phyloP scores from a whole-genome alignment of 53 echinoderm and acorn worm species.

The Temnopleurus reevesii region DNA sequence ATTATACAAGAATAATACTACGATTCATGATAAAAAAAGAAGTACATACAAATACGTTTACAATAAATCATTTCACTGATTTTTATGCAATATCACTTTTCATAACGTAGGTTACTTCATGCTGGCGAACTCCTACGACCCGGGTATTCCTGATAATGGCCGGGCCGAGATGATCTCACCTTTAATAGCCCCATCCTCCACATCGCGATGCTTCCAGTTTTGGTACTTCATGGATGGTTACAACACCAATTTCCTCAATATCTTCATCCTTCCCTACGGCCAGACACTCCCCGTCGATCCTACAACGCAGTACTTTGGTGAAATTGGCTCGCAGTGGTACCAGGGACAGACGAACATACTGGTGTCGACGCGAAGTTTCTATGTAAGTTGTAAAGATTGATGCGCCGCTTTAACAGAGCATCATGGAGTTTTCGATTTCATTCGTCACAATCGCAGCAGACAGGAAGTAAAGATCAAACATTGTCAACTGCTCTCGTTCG shows the following conservation, averaged over 20 bases:
- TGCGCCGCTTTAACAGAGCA: too few species aligned
- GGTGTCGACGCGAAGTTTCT: constrained; percentile 23
- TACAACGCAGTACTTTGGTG: neutral
- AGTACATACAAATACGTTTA: too few species aligned
- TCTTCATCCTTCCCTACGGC: constrained; percentile 27
- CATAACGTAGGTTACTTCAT: constrained; percentile 13
- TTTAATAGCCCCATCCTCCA: neutral
- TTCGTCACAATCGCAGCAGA: too few species aligned
- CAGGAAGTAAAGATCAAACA: too few species aligned
- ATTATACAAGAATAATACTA: too few species aligned
- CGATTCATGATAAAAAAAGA: too few species aligned
- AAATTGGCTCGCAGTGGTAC: neutral
- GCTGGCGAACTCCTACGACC: constrained; percentile 17
- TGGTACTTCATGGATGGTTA: constrained; percentile 47
- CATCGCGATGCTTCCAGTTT: constrained; percentile 6
- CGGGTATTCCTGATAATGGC: neutral
- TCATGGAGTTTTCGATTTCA: too few species aligned
- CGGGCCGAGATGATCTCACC: constrained; percentile 24
- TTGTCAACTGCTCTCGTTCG: too few species aligned
- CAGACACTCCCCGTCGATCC: neutral
- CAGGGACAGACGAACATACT: neutral
- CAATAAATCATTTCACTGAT: too few species aligned
- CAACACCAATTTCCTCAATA: constrained; percentile 22
- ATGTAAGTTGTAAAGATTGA: constrained; percentile 26
- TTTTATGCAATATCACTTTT: too few species aligned